phyloP scores from a whole-genome alignment of 2,797 vertebrate species.

The Thamnophis elegans region DNA sequence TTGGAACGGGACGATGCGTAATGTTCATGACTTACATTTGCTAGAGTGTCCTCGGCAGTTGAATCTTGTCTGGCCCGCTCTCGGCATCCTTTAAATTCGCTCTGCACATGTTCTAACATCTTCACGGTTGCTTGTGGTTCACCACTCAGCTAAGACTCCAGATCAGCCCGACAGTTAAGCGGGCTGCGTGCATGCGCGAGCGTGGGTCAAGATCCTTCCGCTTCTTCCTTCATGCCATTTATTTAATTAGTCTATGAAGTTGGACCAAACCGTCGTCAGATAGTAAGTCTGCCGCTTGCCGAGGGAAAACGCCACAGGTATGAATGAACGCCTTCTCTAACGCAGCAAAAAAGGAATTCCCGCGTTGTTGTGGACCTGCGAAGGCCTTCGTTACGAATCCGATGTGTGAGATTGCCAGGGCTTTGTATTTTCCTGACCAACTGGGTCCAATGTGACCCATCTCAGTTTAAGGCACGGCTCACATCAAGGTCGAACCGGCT shows the following conservation, averaged over 20 bases:
- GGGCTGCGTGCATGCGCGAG: background rate
- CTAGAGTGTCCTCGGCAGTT: constrained; percentile 28
- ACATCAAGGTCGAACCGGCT: constrained; percentile 51
- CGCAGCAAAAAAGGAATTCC: constrained; percentile 51
- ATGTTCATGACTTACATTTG: constrained; percentile 61
- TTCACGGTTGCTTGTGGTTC: constrained; percentile 54
- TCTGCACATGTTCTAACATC: constrained; percentile 43
- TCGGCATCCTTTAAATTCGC: constrained; percentile 67
- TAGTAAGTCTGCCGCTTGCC: background rate
- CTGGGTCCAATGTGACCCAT: constrained; percentile 60
- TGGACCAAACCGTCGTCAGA: constrained; percentile 40
- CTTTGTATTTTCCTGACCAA: constrained; percentile 60
- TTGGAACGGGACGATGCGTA: background rate
- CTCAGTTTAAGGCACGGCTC: constrained; percentile 57
- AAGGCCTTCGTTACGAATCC: constrained; percentile 46
- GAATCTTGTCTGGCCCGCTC: constrained; percentile 55
- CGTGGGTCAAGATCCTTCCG: background rate
- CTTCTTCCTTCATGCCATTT: constrained; percentile 31
- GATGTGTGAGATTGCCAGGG: constrained; percentile 60
- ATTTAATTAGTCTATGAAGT: constrained; percentile 44
- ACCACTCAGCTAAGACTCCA: constrained; percentile 39
- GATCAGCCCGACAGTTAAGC: constrained; percentile 24
- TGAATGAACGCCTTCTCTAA: constrained; percentile 43
- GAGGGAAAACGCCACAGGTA: constrained; percentile 35
- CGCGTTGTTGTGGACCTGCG: constrained; percentile 36